Percentiles rank a stretch among this genome's conserved stretches.
phyloP scores from a whole-genome alignment of 2,888 invertebrate genomes.

The Odontothrips loti region DNA sequence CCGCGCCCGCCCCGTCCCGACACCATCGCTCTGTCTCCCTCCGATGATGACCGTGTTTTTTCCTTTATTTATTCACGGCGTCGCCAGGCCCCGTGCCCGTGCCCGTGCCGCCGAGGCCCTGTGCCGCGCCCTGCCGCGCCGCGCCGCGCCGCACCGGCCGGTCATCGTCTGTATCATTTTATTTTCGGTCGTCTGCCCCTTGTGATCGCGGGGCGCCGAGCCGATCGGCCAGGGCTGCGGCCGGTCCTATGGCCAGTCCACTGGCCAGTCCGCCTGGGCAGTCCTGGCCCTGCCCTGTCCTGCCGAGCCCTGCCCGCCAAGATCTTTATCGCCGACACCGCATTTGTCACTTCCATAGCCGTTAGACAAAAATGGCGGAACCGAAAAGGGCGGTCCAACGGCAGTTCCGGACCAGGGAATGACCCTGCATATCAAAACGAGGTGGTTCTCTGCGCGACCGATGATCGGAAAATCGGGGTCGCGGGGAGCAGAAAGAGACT shows the following conservation, averaged over 20 bases:
- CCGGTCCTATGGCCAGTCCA: too few relatives aligned
- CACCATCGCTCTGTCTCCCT: too few relatives aligned
- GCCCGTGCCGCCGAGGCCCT: background rate
- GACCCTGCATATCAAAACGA: too few relatives aligned
- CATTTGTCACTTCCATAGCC: background rate
- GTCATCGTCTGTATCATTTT: background rate
- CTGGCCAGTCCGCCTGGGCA: too few relatives aligned
- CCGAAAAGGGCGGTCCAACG: too few relatives aligned
- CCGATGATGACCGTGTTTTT: slow-evolving; percentile 19
- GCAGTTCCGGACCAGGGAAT: too few relatives aligned
- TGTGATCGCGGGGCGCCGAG: background rate
- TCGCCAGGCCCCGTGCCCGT: background rate
- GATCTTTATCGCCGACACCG: background rate
- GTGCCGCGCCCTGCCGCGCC: background rate
- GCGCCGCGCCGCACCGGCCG: background rate
- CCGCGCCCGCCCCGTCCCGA: background rate
- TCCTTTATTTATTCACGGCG: slow-evolving; percentile 22
- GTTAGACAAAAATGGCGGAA: too few relatives aligned
- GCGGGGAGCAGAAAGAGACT: too few relatives aligned
- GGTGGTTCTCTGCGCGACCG: too few relatives aligned
- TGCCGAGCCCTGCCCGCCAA: background rate
- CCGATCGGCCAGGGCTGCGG: background rate
- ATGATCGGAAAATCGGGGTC: too few relatives aligned
- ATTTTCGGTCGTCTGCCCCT: background rate
- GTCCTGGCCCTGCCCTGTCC: background rate